phyloP scores from a whole-genome alignment of 2,888 invertebrate genomes.

The Tenthredo mesomela region DNA sequence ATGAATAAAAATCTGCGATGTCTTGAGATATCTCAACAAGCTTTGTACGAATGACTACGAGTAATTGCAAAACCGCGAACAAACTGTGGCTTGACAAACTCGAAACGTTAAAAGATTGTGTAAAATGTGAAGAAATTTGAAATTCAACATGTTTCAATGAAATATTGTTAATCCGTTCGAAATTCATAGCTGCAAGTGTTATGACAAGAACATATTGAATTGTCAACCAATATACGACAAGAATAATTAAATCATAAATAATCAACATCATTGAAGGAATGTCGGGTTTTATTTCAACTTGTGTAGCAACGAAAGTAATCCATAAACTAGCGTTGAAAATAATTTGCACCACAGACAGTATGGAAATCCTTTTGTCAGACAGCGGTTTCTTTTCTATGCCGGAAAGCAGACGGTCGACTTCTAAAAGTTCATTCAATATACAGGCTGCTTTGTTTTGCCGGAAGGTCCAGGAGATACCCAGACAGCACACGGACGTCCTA shows the following conservation, averaged over 20 bases:
- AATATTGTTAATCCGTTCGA: background rate
- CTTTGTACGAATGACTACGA: background rate
- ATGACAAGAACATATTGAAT: slow-evolving; percentile 35
- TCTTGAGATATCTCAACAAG: background rate
- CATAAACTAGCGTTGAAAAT: background rate
- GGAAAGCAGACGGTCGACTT: background rate
- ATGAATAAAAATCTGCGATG: slow-evolving; percentile 1
- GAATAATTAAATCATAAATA: background rate
- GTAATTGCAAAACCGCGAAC: background rate
- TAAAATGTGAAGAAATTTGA: background rate
- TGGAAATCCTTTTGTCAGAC: background rate
- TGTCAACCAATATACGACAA: slow-evolving; percentile 30
- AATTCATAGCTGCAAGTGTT: background rate
- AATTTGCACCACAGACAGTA: background rate
- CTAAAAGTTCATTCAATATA: background rate
- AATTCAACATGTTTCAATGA: background rate
- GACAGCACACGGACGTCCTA: too few relatives aligned
- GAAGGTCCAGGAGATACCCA: slow-evolving; percentile 8
- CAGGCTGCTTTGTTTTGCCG: background rate
- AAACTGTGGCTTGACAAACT: background rate
- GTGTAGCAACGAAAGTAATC: background rate
- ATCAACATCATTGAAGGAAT: too few relatives aligned
- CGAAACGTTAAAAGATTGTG: background rate
- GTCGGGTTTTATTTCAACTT: too few relatives aligned
- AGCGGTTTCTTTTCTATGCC: background rate